Conservation (phyloP, 2,113 vertebrate species). For the Salvator merianae region DNA sequence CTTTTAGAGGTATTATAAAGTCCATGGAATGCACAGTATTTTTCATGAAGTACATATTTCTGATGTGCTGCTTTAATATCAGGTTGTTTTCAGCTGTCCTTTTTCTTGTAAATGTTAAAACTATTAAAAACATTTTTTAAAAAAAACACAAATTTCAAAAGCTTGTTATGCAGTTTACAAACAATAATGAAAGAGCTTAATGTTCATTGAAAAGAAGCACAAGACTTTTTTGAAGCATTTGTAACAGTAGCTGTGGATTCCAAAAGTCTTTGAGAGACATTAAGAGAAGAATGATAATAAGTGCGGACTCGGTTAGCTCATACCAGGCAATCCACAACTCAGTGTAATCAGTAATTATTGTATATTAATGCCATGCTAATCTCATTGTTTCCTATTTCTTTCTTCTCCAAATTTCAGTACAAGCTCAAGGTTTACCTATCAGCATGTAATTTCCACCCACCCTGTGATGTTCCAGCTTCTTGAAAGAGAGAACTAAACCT, state of each 20-base stretch:
- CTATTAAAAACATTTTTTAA: neutral
- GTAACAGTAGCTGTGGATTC: neutral
- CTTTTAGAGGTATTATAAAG: neutral
- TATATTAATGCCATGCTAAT: neutral
- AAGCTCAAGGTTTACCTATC: conserved; percentile 6
- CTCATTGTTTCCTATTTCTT: conserved; percentile 2
- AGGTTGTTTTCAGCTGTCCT: neutral
- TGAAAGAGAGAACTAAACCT: neutral
- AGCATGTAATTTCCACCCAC: conserved; percentile 15
- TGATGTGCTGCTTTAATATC: neutral
- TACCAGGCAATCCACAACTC: conserved; percentile 4
- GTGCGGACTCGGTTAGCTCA: neutral
- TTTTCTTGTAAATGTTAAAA: neutral
- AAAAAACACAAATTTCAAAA: neutral
- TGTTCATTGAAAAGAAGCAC: neutral
- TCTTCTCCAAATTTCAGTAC: neutral
- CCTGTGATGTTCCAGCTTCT: neutral
- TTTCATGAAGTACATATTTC: neutral
- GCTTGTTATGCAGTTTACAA: neutral
- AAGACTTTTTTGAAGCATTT: neutral
- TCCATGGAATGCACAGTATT: neutral
- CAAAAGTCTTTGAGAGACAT: conserved; percentile 3
- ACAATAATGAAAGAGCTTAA: neutral
- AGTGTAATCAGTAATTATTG: neutral
- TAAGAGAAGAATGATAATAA: neutral